Evolutionary conservation across 2,888 invertebrate genomes (phyloP), one percentile per base, ranked within the genome.

Genomic region (Silvanus unidentatus): DNA sequence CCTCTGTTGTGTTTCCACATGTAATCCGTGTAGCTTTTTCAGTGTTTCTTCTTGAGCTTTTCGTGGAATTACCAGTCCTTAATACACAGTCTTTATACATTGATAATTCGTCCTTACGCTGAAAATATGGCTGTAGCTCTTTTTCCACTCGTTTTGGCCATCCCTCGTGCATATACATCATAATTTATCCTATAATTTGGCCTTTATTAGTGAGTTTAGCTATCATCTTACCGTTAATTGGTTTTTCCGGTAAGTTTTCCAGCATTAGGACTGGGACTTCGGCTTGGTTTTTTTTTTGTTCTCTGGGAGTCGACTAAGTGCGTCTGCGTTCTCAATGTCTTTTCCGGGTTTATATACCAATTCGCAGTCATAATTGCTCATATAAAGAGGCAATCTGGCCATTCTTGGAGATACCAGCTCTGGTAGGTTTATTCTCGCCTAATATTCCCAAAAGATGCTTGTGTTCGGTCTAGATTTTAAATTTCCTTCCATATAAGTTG

Each of bases 401-500:
- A 45, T 37, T 44, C 46, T 42, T 11, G 45, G 45, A n/a, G 43
- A 45, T 8, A 42, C 12, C 9, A 44, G 4, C 10, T 45, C 22
- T 3, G 44, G 35, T 10, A 44, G 14, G 28, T 15, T 52, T 52
- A n/a, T 42, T 39, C 2, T 13, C 16, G 11, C 39, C 29, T 4
- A 53, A 40, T 15, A 53, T 28, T 22, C 40, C 41, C 13, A 53
- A 11, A 14, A 50, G 16, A 12, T 42, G 42, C 38, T 53, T 40
- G 37, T 53, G 53, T 32, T 54, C 50, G 10, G 43, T 48, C n/a
- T 37, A 14, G 2, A 53, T 36, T 42, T 16, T 12, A n/a, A 50
- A 30, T 39, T 46, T n/a, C 11, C 42, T 39, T 2, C 48, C 48
- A 12, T 40, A 48, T 10, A 50, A 10, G 34, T 50, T 50, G 10